A percentile compares a stretch with the other conserved stretches of the same genome.
These are phyloP conservation scores for Hippocampus barbouri DNA, from an alignment of 2,113 vertebrate species.

Conservation along the genomic window DNA sequence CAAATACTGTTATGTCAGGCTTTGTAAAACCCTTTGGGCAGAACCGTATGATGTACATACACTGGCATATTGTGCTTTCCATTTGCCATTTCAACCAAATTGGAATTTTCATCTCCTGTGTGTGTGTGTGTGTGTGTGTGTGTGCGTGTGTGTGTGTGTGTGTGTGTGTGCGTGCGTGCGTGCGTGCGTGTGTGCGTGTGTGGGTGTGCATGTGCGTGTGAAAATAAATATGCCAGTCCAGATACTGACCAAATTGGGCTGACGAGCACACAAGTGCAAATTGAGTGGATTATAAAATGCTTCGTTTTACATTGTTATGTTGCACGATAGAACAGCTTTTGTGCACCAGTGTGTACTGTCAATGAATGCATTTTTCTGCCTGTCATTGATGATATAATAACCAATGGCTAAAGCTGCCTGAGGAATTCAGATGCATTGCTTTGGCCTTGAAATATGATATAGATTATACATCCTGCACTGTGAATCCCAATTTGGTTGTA, in stretches of 20 bases:
- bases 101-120: too few relatives aligned
- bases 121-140: too few relatives aligned
- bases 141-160: too few relatives aligned
- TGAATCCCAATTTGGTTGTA: slow-evolving; percentile 39
- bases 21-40: too few relatives aligned
- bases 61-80: too few relatives aligned
- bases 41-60: too few relatives aligned
- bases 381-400: slow-evolving; percentile 6
- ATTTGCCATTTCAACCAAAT: too few relatives aligned
- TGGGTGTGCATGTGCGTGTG: too few relatives aligned
- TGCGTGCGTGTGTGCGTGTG: too few relatives aligned
- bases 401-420: slow-evolving; percentile 3
- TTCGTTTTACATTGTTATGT: not conserved
- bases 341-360: not conserved
- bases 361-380: slow-evolving; percentile 4
- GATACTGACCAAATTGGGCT: not conserved
- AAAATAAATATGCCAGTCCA: too few relatives aligned
- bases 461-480: slow-evolving; percentile 23
- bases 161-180: too few relatives aligned
- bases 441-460: slow-evolving; percentile 39
- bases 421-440: slow-evolving; percentile 37
- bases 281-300: not conserved
- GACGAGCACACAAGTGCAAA: not conserved
- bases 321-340: not conserved
- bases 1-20: too few relatives aligned